These are phyloP conservation scores for Eremophila alpestris DNA, from an alignment of 2,797 vertebrate genomes.

Conservation along the genomic window DNA sequence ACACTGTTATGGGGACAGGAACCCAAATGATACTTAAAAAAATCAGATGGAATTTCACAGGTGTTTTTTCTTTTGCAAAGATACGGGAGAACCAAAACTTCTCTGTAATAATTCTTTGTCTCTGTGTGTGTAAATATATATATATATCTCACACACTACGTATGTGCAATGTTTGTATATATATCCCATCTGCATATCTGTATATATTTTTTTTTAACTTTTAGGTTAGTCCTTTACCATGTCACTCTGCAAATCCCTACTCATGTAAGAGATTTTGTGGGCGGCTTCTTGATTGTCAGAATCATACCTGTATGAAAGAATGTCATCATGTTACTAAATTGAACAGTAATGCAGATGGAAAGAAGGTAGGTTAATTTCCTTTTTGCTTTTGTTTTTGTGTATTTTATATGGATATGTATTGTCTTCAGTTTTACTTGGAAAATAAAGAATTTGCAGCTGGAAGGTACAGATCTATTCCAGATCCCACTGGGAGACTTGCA, in stretches of 20 bases:
- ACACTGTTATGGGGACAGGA: not conserved
- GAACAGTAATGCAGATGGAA: constrained; percentile 18
- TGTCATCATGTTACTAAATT: constrained; percentile 79
- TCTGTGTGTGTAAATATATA: not conserved
- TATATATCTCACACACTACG: not conserved
- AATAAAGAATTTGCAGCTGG: not conserved
- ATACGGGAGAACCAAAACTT: not conserved
- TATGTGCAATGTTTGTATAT: not conserved
- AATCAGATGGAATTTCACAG: not conserved
- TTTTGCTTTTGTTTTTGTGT: not conserved
- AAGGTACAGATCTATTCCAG: not conserved
- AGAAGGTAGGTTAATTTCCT: constrained; percentile 68
- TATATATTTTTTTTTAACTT: not conserved
- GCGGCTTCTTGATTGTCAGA: constrained; percentile 78
- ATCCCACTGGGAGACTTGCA: not conserved
- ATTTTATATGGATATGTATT: not conserved
- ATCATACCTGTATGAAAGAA: constrained; percentile 81
- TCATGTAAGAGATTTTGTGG: constrained; percentile 84
- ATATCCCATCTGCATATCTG: not conserved
- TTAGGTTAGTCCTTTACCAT: constrained; percentile 80
- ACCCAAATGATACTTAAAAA: not conserved
- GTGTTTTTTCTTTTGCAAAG: not conserved
- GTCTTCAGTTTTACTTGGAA: not conserved
- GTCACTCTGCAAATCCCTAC: constrained; percentile 79
- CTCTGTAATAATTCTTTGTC: not conserved